Conservation (phyloP, 1,140 invertebrate genomes). For the Zaprionus kolodkinae region DNA sequence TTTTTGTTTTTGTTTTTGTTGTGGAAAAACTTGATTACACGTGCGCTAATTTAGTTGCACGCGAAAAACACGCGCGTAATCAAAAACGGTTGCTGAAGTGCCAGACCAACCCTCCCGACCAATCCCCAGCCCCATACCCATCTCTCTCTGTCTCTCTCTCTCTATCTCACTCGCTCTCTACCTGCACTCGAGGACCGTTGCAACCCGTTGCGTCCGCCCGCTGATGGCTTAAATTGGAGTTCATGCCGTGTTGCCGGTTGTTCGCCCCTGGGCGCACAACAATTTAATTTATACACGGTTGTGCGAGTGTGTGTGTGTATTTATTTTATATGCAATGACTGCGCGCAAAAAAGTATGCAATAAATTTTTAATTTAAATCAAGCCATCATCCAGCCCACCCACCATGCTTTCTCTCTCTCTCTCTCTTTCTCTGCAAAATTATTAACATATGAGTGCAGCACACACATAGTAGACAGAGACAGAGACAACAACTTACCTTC, state of each 20-base stretch:
- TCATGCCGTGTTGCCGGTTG: slow-evolving; percentile 71
- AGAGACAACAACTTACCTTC: slow-evolving; percentile 18
- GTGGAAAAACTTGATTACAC: slow-evolving; percentile 74
- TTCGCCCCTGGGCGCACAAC: slow-evolving; percentile 68
- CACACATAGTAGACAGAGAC: not conserved
- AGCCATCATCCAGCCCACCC: slow-evolving; percentile 50
- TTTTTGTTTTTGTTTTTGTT: not conserved
- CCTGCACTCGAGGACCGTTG: not conserved
- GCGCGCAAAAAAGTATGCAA: slow-evolving; percentile 77
- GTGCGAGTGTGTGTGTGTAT: slow-evolving; percentile 26
- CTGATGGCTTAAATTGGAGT: slow-evolving; percentile 74
- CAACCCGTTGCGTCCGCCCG: slow-evolving; percentile 51
- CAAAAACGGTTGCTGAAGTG: slow-evolving; percentile 77
- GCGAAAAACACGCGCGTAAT: slow-evolving; percentile 80
- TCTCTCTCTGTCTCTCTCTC: slow-evolving; percentile 1
- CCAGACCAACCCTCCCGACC: slow-evolving; percentile 30
- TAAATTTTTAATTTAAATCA: slow-evolving; percentile 83
- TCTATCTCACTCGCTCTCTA: not conserved
- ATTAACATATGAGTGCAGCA: slow-evolving; percentile 72
- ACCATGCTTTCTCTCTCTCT: not conserved
- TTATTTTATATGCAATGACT: slow-evolving; percentile 58
- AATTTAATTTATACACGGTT: slow-evolving; percentile 76
- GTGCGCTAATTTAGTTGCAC: slow-evolving; percentile 82
- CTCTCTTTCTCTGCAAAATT: slow-evolving; percentile 15
- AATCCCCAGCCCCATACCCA: not conserved